Base-by-base conservation (phyloP, 2,797 vertebrate species). In the Pipistrellus nathusii region DNA sequence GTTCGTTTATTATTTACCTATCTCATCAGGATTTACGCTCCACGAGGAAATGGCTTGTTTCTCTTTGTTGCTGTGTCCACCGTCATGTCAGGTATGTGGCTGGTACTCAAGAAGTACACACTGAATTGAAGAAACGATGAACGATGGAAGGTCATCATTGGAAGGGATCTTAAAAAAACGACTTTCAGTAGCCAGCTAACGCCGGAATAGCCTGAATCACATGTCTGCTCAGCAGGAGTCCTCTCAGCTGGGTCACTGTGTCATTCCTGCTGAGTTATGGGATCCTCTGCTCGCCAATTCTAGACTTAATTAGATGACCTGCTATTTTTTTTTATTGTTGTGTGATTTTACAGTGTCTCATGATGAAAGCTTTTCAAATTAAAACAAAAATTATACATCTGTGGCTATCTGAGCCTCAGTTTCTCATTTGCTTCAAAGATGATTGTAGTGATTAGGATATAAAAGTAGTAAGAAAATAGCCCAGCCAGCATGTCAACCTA, bases 131-230 rank as follows among this genome's bases (percentile, higher is more conserved):
- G 14, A 77, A 38, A 77, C 30, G 78, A 53, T 86, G 5, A 68
- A 46, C 35, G 7, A 1, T n/a, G 35, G 20, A 83, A 83, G 38
- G 20, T 85, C 51, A 30, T 53, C 68, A 44, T 35, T 80, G 35
- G 27, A 51, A 85, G n/a, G 66, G 11, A 66, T 80, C n/a, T 66
- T 93, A 41, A 72, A 83, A 94, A 94, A 92, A 25, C 11, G 17
- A 62, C 35, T 84, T 75, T 64, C 32, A 53, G 44, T 15, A 85
- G 14, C 11, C 12, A 32, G 32, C 2, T 25, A 35, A 68, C 82
- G 35, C 73, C 78, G 71, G 23, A 59, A 51, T 72, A 68, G 25
- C 30, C 44, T 53, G 38, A 92, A 20, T 51, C 81, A 25, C 30
- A 32, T 3, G 5, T 59, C n/a, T 77, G 23, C 25, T 91, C 20